Evolutionary conservation across 1,140 invertebrate genomes (phyloP), one percentile per base, ranked within the genome.

Genomic region (Solenopsis fugax): DNA sequence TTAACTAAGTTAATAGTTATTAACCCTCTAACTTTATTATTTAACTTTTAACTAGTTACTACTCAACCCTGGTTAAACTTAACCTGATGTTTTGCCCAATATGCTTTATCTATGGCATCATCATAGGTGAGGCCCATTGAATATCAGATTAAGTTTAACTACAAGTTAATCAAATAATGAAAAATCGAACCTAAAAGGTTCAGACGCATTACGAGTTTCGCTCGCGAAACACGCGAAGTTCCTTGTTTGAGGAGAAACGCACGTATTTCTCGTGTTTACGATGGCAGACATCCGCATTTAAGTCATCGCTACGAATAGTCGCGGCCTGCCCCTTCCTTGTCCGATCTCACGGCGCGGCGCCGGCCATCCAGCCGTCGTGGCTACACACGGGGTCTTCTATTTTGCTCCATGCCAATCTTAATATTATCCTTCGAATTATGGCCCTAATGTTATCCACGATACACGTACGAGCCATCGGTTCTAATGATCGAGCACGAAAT

Each of bases 371-470:
- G 64, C 77, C 77, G 77, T 78, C 73, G 52, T 41, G 24, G 50
- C 81, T 77, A 78, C 88, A 88, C 80, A 81, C 78, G 88, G 52
- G 41, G 73, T 81, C 75, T 75, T 91, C 92, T 82, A 85, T 91
- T 91, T 94, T 92, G 90, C 92, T 93, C 92, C 91, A 93, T 94
- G 81, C 92, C 92, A 94, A 95, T 94, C 92, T 94, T 94, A 94
- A 94, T 93, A 94, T 94, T 94, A 95, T 94, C 93, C 92, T 93
- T 91, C 90, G 93, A 94, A 94, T 94, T 94, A 94, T 92, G 93
- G 93, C 84, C 84, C 86, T 88, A 76, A 64, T 82, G 73, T 87
- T 89, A 90, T 91, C 76, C 80, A 88, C 71, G 41, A 88, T 73
- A 75, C 24, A 67, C 37, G 71, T 80, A 67, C 37, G 71, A 80